Conservation (phyloP, 2,113 vertebrate species). For the Dipodomys merriami region DNA sequence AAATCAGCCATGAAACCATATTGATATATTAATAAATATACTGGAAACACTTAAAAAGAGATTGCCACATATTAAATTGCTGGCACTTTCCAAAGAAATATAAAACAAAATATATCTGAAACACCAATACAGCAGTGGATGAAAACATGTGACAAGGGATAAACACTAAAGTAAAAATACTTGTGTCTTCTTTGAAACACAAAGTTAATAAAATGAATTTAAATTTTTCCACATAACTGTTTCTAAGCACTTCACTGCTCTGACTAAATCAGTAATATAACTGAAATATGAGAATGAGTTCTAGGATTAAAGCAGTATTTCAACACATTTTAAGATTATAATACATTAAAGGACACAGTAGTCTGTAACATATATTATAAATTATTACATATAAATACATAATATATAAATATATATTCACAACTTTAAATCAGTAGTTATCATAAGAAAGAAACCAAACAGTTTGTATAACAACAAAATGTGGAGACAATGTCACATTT, state of each 20-base stretch:
- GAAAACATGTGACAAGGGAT: background rate
- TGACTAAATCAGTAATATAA: background rate
- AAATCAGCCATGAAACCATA: background rate
- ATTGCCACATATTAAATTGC: background rate
- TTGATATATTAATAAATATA: background rate
- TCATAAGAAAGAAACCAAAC: background rate
- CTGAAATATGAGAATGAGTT: too few relatives aligned
- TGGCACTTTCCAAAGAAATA: background rate
- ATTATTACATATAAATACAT: background rate
- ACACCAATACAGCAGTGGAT: background rate
- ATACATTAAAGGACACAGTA: background rate
- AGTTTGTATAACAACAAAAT: background rate
- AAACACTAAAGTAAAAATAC: background rate
- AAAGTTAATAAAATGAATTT: background rate
- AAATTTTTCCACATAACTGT: background rate
- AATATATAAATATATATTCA: too few relatives aligned
- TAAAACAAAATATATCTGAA: background rate
- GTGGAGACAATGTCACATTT: background rate
- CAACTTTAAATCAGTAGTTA: background rate
- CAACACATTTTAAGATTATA: background rate
- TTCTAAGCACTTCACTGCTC: background rate
- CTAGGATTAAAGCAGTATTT: too few relatives aligned
- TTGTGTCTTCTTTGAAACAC: background rate
- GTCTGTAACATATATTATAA: background rate
- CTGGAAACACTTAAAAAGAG: background rate